These are phyloP conservation scores for Cotesia glomerata DNA, from an alignment of 1,140 invertebrate genomes.

Conservation along the genomic window DNA sequence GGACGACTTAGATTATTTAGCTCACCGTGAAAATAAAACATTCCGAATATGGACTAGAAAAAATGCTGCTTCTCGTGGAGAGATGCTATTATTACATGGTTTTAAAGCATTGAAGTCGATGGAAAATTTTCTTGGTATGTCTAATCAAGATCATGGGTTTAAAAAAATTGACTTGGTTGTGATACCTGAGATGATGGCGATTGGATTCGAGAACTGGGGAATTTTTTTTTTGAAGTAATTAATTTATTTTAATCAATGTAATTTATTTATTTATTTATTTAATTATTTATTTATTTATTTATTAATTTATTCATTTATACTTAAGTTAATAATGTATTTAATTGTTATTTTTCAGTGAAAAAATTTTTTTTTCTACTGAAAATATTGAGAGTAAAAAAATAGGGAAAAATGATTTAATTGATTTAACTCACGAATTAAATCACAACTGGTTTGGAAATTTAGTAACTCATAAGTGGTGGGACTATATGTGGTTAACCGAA, in stretches of 20 bases:
- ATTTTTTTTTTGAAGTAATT: conserved; percentile 68
- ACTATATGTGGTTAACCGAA: background rate
- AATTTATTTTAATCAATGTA: background rate
- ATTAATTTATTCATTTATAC: no score
- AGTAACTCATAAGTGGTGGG: conserved; percentile 2
- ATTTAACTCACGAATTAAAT: no score
- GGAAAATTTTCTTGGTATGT: no score
- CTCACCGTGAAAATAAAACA: no score
- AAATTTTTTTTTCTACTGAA: conserved; percentile 65
- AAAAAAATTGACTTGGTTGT: conserved; percentile 70
- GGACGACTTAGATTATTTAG: no score
- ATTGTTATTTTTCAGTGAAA: conserved; percentile 60
- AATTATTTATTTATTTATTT: no score
- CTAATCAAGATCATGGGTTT: conserved; percentile 27
- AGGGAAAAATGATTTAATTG: conserved; percentile 64
- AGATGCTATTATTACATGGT: no score
- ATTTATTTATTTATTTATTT: no score
- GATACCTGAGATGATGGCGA: conserved; percentile 78
- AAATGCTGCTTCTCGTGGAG: no score
- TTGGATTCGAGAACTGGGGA: conserved; percentile 88
- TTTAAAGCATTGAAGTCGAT: no score
- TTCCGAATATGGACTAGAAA: no score
- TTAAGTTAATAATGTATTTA: no score
- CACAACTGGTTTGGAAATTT: conserved; percentile 18
- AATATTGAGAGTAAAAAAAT: conserved; percentile 56